Evolutionary conservation across 1,140 invertebrate species (phyloP).

Genomic region (Venturia canescens): DNA sequence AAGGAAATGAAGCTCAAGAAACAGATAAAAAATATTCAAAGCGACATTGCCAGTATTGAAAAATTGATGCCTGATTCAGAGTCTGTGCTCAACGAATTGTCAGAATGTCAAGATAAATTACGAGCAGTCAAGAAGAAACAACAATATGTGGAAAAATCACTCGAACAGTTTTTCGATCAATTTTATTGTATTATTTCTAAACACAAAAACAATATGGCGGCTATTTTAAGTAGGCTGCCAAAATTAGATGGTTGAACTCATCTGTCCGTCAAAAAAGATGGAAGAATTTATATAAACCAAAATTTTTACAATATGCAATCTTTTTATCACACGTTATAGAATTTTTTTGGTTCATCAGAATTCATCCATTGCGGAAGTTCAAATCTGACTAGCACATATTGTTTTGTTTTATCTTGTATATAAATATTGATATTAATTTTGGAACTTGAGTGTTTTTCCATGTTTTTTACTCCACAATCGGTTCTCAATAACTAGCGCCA

Average conservation of each 20-base stretch:
- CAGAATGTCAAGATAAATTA: constrained; percentile 59
- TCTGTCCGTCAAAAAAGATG: too few species aligned
- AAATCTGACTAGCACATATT: neutral
- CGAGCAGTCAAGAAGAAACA: constrained; percentile 55
- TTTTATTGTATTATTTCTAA: constrained; percentile 59
- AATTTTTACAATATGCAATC: neutral
- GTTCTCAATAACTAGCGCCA: neutral
- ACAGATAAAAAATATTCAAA: constrained; percentile 58
- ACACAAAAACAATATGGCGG: constrained; percentile 52
- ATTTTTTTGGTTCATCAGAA: neutral
- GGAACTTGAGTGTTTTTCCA: too few species aligned
- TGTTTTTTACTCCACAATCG: neutral
- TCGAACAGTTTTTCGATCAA: constrained; percentile 60
- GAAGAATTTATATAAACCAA: neutral
- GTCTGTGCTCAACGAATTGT: constrained; percentile 45
- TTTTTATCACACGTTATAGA: neutral
- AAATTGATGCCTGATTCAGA: constrained; percentile 50
- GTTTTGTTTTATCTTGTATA: too few species aligned
- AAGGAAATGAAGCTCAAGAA: constrained; percentile 58
- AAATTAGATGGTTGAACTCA: neutral
- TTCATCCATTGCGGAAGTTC: neutral
- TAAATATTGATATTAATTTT: too few species aligned
- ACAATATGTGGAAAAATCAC: constrained; percentile 54
- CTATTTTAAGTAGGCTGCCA: constrained; percentile 13
- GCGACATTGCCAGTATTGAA: constrained; percentile 55